These are phyloP conservation scores for Cyrtodaria siliqua DNA, from an alignment of 2,888 invertebrate genomes.

Conservation along the genomic window DNA sequence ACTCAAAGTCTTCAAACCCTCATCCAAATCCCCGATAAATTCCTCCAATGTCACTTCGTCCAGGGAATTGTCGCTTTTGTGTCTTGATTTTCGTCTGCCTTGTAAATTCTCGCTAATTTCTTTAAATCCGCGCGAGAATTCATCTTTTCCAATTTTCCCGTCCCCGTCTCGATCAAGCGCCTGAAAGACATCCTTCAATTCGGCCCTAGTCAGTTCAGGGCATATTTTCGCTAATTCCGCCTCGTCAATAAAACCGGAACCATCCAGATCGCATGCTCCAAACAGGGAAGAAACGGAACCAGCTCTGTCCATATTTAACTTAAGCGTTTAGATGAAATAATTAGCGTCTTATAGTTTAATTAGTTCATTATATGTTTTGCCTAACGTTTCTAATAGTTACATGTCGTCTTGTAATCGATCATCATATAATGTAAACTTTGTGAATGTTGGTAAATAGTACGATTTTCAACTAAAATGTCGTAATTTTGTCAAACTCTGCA, in stretches of 20 bases:
- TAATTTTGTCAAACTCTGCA: too few species aligned
- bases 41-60: conserved; percentile 71
- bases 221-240: conserved; percentile 87
- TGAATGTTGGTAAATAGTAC: too few species aligned
- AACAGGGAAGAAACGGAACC: conserved; percentile 83
- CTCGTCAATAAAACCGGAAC: conserved; percentile 86
- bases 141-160: conserved; percentile 87
- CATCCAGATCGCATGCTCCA: conserved; percentile 86
- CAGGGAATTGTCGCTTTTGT: conserved; percentile 66
- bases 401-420: too few species aligned
- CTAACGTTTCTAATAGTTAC: too few species aligned
- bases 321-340: not conserved
- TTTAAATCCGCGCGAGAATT: conserved; percentile 87
- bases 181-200: conserved; percentile 87
- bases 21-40: conserved; percentile 77
- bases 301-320: conserved; percentile 36
- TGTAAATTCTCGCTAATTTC: conserved; percentile 73
- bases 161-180: conserved; percentile 88
- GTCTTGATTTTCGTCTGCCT: conserved; percentile 70
- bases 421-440: too few species aligned
- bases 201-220: conserved; percentile 86
- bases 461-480: too few species aligned
- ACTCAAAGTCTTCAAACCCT: conserved; percentile 77
- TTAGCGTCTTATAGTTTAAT: too few species aligned
- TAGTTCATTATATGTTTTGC: too few species aligned